Percentiles rank a stretch among this genome's conserved stretches.
Evolutionary conservation across 2,113 vertebrate genomes (phyloP).

Genomic region (Chloropsis cyanopogon): DNA sequence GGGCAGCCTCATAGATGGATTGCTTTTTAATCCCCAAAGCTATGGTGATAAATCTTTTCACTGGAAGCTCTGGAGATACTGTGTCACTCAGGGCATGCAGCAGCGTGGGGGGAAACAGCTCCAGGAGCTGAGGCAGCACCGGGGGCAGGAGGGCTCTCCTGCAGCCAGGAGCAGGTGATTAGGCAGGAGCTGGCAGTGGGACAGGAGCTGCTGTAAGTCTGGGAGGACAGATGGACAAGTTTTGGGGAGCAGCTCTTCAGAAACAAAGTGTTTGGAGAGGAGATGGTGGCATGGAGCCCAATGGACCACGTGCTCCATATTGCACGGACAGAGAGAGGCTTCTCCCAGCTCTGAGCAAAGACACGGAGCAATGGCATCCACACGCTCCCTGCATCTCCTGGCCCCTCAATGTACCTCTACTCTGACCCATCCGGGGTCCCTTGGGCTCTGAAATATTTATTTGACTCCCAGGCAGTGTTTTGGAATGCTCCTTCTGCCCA

Average conservation of each 20-base stretch:
- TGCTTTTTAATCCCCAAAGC: slow-evolving; percentile 60
- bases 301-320: rapidly evolving
- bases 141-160: background rate
- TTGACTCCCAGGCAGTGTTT: background rate
- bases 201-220: background rate
- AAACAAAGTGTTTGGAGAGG: background rate
- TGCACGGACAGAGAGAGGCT: background rate
- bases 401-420: rapidly evolving
- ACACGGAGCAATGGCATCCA: rapidly evolving
- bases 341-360: background rate
- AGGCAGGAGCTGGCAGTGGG: background rate
- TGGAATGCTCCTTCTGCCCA: background rate
- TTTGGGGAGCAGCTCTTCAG: background rate
- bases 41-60: slow-evolving; percentile 46
- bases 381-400: background rate
- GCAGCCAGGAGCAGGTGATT: rapidly evolving
- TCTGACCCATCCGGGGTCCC: background rate
- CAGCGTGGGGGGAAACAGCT: rapidly evolving
- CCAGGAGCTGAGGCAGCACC: rapidly evolving
- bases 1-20: slow-evolving; percentile 42
- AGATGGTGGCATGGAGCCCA: background rate
- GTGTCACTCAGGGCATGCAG: background rate
- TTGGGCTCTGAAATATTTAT: background rate
- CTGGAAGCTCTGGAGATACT: background rate
- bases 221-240: background rate